Base-by-base conservation (phyloP, 2,113 vertebrate species). In the Chascanopsetta lugubris region DNA sequence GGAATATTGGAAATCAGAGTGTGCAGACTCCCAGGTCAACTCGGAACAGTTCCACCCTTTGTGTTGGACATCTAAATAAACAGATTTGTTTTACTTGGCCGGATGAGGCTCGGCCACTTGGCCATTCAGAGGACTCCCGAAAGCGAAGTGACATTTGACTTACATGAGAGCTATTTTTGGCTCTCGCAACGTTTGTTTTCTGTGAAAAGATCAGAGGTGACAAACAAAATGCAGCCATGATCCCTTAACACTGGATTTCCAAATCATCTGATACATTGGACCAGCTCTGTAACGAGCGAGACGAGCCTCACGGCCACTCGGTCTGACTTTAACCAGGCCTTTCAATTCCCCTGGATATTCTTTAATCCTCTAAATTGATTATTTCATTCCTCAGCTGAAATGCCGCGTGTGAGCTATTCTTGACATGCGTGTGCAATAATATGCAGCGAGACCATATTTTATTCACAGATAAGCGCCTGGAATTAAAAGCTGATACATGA, bases 341-440 rank as follows among this genome's bases (percentile, higher is more conserved):
- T 65, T 75, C 15, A 60, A 18, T 63, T 69, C 47, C 29, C 42
- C 8, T 1, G 53, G 49, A 49, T 71, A 29, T 73, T 30, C 61
- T 45, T 46, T 58, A 56, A 71, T 74, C 62, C 50, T 72, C 61
- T 54, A 27, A 63, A 77, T 71, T 76, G 49, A 79, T 79, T 34
- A 24, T 71, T 40, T 70, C 58, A 65, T 71, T 67, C 4, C 58
- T 64, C 1, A 10, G 47, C 27, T 61, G 20, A 53, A 68, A 64
- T 57, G 67, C 69, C 72, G 49, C 43, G 42, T 55, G 36, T 72
- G 55, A 82, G 48, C 65, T 48, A 18, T 61, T 64, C 45, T 64
- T 68, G 27, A 71, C 70, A 74, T 66, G 49, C 58, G n/a, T n/a
- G n/a, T n/a, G 47, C 50, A 50, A 18, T 38, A 18, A 24, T 4